These are phyloP conservation scores for Erithacus rubecula DNA, from an alignment of 2,797 vertebrate genomes.

Conservation along the genomic window DNA sequence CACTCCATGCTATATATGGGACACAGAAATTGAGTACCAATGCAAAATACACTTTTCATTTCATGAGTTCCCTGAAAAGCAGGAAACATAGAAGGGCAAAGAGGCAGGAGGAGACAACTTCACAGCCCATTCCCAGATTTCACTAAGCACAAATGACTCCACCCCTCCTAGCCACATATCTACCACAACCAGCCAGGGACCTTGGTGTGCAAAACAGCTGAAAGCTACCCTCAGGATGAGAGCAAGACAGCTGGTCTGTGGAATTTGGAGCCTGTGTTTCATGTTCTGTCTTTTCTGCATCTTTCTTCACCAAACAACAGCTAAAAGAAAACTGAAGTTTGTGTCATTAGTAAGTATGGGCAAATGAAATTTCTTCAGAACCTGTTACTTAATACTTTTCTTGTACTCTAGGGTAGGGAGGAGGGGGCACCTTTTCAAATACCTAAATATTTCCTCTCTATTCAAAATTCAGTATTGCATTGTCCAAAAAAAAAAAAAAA, in stretches of 20 bases:
- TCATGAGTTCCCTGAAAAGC: background rate
- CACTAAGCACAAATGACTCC: constrained; percentile 10
- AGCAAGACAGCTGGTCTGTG: background rate
- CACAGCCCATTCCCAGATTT: background rate
- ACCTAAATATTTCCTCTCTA: background rate
- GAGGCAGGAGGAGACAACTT: background rate
- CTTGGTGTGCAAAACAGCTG: background rate
- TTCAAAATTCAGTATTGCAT: background rate
- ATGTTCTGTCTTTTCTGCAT: constrained; percentile 37
- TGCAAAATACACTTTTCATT: background rate
- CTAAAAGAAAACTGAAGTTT: constrained; percentile 70
- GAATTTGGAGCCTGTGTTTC: constrained; percentile 15
- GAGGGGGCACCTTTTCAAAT: background rate
- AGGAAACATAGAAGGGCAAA: background rate
- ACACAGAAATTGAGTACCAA: background rate
- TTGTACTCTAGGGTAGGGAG: background rate
- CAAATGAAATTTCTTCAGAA: background rate
- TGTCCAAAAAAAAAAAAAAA: background rate
- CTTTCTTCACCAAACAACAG: background rate
- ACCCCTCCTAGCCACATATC: background rate
- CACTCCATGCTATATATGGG: background rate
- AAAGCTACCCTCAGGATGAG: constrained; percentile 40
- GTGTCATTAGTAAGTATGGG: constrained; percentile 62
- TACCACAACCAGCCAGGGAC: background rate
- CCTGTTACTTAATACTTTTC: background rate